Evolutionary conservation across 2,113 vertebrate species (phyloP), one percentile per base, ranked within the genome.

Genomic region (Phyllostomus hastatus): DNA sequence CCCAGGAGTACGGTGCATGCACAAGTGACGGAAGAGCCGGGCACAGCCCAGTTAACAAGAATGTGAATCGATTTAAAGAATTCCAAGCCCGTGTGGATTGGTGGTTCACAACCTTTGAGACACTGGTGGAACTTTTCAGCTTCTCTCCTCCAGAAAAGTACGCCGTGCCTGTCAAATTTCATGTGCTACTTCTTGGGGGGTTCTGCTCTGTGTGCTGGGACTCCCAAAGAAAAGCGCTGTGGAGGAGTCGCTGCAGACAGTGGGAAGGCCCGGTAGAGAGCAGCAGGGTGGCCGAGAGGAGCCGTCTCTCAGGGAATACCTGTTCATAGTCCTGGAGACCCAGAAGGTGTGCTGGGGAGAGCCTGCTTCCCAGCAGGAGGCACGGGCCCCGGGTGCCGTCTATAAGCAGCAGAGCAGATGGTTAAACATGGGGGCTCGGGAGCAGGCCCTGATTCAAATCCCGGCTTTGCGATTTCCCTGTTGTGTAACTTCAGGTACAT

Each of bases 1-100:
- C 33, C 57, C 28, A n/a, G n/a, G 75, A 78, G 52, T 22, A 70
- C 33, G 7, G 61, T 31, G 35, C 52, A 11, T 33, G 67, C 57
- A 20, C 12, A 35, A 46, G 48, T 84, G 59, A 82, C 3, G 16
- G n/a, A 52, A 52, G 66, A 83, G 16, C 38, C 5, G 46, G 78
- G 28, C 46, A 72, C 24, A 86, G 73, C 35, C 70, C 50, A 35
- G 88, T 92, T 75, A 72, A 52, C 90, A 96, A 83, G 64, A 91
- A 80, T 82, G n/a, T 72, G 80, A 46, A 43, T 70, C 7, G 38
- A 84, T 94, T 82, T 84, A 61, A 90, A 90, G 89, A 88, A 92
- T 64, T 69, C 50, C 16, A 82, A 17, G 52, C 90, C 38, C 10
- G 0, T 3, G 50, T 64, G 22, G 46, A 38, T 33, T 64, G 46